Evolutionary conservation across 2,113 vertebrate genomes (phyloP), one percentile per base, ranked within the genome.

Genomic region (Tragelaphus imberbis): DNA sequence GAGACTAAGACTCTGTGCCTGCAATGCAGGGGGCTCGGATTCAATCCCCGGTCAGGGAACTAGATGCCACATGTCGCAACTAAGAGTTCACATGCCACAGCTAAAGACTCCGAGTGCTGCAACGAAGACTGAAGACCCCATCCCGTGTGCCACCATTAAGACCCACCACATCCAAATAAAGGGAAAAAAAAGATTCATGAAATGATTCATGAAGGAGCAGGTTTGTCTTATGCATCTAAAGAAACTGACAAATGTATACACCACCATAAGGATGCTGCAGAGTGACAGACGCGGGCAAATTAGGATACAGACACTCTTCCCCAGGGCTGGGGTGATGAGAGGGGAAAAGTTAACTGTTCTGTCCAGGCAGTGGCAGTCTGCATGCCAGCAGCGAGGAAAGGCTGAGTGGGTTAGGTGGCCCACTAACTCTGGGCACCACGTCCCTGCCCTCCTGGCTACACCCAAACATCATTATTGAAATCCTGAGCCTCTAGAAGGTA

Each of bases 261-360:
- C 81, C 77, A 44, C 51, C 36, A 51, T 85, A 65, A 56, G 88
- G 59, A 91, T 59, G 56, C 30, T 17, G 53, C 30, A 53, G 28
- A 88, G 85, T 95, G 59, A 85, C 44, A 97, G 92, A 56, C 51
- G 44, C 49, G 17, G 85, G 63, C 63, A 92, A 91, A 96, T 95
- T 51, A 96, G 58, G 47, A 61, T 47, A 36, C 36, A 68, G 81
- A 87, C 33, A 61, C 44, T 59, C 58, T 56, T 49, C 58, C 71
- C n/a, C 36, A 65, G 61, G 47, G n/a, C 51, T 87, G 58, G 40
- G 40, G 87, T n/a, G 88, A 56, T n/a, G 90, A 84, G 55, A 84
- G n/a, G 44, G 58, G n/a, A 13, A 61, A 30, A 36, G 40, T n/a
- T 71, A 56, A n/a, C 5, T 8, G 17, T n/a, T 61, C 84, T 85